phyloP scores from a whole-genome alignment of 2,888 invertebrate species.

The Operophtera brumata region DNA sequence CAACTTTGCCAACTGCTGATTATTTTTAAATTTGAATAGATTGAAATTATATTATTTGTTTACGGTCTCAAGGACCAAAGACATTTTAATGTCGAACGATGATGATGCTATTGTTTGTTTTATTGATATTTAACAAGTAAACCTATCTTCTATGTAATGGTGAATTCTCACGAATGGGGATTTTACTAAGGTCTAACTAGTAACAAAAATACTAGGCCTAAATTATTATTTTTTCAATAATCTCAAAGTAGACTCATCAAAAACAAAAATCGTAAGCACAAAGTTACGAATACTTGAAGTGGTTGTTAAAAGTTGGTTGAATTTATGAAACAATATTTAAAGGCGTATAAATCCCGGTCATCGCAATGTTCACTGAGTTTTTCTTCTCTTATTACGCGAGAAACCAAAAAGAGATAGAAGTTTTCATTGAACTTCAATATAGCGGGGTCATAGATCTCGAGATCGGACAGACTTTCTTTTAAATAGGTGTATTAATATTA shows the following conservation, averaged over 20 bases:
- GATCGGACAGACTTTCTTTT: conserved; percentile 5
- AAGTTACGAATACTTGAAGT: conserved; percentile 14
- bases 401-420: conserved; percentile 28
- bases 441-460: conserved; percentile 15
- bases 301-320: conserved; percentile 17
- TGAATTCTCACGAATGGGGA: too few species aligned
- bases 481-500: too few species aligned
- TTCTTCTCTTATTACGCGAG: conserved; percentile 21
- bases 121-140: too few species aligned
- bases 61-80: too few species aligned
- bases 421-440: conserved; percentile 26
- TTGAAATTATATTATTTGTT: too few species aligned
- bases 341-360: conserved; percentile 23
- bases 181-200: too few species aligned
- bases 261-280: neutral
- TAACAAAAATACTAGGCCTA: too few species aligned
- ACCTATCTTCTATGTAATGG: too few species aligned
- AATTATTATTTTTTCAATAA: too few species aligned
- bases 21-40: neutral
- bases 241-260: too few species aligned
- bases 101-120: too few species aligned
- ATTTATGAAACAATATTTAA: conserved; percentile 23
- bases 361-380: conserved; percentile 19
- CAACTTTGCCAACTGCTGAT: conserved; percentile 3
- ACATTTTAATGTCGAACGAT: too few species aligned